Base-by-base conservation (phyloP, 2,113 vertebrate genomes). In the Peromyscus leucopus region DNA sequence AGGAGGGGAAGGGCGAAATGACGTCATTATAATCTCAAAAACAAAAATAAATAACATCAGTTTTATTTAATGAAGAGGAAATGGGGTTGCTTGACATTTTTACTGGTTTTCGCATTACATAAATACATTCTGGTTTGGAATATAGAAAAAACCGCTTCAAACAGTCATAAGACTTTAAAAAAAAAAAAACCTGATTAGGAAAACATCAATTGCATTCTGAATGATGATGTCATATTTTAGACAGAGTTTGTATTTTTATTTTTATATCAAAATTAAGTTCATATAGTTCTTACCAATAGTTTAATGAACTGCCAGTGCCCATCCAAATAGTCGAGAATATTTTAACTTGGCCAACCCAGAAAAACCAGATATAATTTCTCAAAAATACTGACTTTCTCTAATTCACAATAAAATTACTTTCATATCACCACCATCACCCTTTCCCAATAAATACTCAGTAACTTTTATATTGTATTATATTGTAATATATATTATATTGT, bases 181-280 rank as follows among this genome's bases (percentile, higher is more conserved):
- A 88, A 67, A 88, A 57, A 88, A 67, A 88, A 67, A 88, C 48
- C 46, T 92, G 26, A 71, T 39, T 92, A 89, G 75, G 42, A 92
- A 89, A 57, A 36, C 26, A 69, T 71, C 33, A 65, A 72, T 72
- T 75, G 89, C 11, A 61, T 78, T 90, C 63, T 91, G 46, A 93
- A 83, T 55, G 31, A 82, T 31, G 42, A 67, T 63, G 92, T 31
- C 83, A 72, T 63, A 95, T 36, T 87, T 83, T 78, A 91, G 13
- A 85, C 22, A 92, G 51, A n/a, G 13, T 86, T 92, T 79, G 59
- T 39, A 90, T 69, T 88, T 96, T 88, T 84, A 75, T 91, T 94
- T 76, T 89, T 94, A 75, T 15, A 94, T 84, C 3, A 94, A 96
- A 90, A 83, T 93, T 84, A 94, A 96, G 61, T 42, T 74, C 71